These are phyloP conservation scores for Acanthococcus lagerstroemiae DNA, from an alignment of 2,888 invertebrate species.

Conservation along the genomic window DNA sequence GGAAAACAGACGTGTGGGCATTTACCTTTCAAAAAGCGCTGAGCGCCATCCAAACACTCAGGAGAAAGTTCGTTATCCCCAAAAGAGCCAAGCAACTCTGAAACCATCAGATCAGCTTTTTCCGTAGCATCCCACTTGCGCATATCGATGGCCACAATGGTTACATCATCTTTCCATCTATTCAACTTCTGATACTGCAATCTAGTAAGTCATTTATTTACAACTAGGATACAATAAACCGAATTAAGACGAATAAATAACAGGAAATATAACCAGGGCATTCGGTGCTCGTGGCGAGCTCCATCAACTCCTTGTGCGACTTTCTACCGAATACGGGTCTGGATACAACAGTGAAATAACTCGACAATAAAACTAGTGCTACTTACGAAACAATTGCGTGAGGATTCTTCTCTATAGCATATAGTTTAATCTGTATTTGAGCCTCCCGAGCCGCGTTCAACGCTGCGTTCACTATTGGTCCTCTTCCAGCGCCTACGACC, in stretches of 20 bases:
- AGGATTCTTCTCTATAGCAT: slow-evolving; percentile 97
- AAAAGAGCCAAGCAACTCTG: slow-evolving; percentile 93
- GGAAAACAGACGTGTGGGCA: no score
- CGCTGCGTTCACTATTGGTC: slow-evolving; percentile 84
- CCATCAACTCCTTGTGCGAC: no score
- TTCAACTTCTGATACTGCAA: slow-evolving; percentile 63
- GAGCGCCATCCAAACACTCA: slow-evolving; percentile 92
- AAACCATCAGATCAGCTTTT: slow-evolving; percentile 88
- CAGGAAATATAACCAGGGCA: no score
- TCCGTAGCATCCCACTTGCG: slow-evolving; percentile 67
- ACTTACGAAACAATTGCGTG: slow-evolving; percentile 74
- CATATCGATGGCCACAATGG: slow-evolving; percentile 78
- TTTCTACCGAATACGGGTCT: no score
- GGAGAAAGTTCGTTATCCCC: slow-evolving; percentile 98
- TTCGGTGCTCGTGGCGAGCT: no score
- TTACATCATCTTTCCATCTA: slow-evolving; percentile 65
- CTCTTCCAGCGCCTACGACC: slow-evolving; percentile 90
- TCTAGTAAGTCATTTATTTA: slow-evolving; percentile 39
- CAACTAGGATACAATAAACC: no score
- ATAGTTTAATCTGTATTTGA: slow-evolving; percentile 64
- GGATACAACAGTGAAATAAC: neutral
- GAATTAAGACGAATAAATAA: no score
- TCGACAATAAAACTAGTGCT: neutral
- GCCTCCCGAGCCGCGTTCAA: slow-evolving; percentile 66
- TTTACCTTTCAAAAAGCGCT: slow-evolving; percentile 62